Evolutionary conservation across 2,888 invertebrate genomes (phyloP), one percentile per base, ranked within the genome.

Genomic region (Brenthis ino): DNA sequence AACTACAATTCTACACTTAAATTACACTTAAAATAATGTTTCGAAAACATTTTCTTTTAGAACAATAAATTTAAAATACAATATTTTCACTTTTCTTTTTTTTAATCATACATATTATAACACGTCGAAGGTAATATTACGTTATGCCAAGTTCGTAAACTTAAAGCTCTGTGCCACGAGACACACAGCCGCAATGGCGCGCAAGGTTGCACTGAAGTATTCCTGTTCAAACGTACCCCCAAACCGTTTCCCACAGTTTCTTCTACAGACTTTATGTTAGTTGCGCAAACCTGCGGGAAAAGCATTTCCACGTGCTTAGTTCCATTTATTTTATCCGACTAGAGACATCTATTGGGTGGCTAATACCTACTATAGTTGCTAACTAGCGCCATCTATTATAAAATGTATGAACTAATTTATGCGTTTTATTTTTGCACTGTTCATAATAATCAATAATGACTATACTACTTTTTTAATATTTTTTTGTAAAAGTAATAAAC

Each of bases 261-360:
- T 84, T 84, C 82, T 81, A 84, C 82, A 84, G 72, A 81, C 82
- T 79, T 77, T 79, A 78, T 79, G 79, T 79, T 78, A 80, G 79
- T 80, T 86, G 87, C 88, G 87, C 87, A 87, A 89, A 87, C 86
- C 88, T 86, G 83, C 82, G 79, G 83, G 82, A 81, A 87, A 85
- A 83, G 77, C 78, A 77, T 86, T 87, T 85, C 81, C 86, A 87
- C 83, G 84, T 86, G 84, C 77, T 78, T 83, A 74, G 73, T 71
- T 75, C 75, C 73, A 76, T 76, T 77, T 77, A 68, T 72, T 75
- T 74, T 28, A 60, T 51, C 20, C 5, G 12, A 66, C 68, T 48
- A 81, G 70, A 57, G 85, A 71, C 85, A 82, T 85, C 89, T 88
- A 1, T 55, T 55, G 77, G 70, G 71, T 71, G 71, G 73, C 47